Evolutionary conservation across 2,888 invertebrate species (phyloP), one percentile per base, ranked within the genome.

Genomic region (Watsonalla binaria): DNA sequence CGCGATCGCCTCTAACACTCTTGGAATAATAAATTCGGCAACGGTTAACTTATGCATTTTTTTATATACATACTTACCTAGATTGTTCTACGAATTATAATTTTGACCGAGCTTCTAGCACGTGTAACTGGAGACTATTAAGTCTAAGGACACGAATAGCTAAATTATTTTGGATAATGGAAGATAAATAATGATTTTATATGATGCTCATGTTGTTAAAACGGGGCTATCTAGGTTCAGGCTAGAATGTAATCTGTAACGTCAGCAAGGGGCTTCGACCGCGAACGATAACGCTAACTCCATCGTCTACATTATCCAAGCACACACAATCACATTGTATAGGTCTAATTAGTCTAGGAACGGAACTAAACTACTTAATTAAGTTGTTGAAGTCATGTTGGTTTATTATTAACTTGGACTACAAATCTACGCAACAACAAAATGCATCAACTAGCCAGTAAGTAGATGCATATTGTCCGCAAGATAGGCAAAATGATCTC

Each of bases 241-340:
- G 70, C 76, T 73, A 74, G 76, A 72, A 78, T 75, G 74, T 84
- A 82, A 83, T 46, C 9, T 37, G 73, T 76, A 79, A 77, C 71
- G 68, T 71, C 71, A 79, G 77, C 74, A 71, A 78, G 84, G 84
- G 83, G 83, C 85, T 87, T 81, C 86, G 86, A 86, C 86, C 84
- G 85, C 75, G 63, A 65, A 68, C 67, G 82, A 84, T 84, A 84
- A 83, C 75, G 74, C 74, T 72, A 74, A 73, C 74, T 76, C 57
- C 52, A 54, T 53, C 24, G 24, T 24, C 24, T 55, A 58, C 51
- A 54, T 42, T 11, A 8, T 8, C 42, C 49, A 55, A 52, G 53
- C 51, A 51, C 58, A 59, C 57, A 57, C 58, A 56, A 49, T 46
- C 51, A 51, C 45, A 51, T 15, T 55, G 47, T 56, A 55, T 57